Evolutionary conservation across 2,888 invertebrate genomes (phyloP), one percentile per base, ranked within the genome.

Genomic region (Selenia dentaria): DNA sequence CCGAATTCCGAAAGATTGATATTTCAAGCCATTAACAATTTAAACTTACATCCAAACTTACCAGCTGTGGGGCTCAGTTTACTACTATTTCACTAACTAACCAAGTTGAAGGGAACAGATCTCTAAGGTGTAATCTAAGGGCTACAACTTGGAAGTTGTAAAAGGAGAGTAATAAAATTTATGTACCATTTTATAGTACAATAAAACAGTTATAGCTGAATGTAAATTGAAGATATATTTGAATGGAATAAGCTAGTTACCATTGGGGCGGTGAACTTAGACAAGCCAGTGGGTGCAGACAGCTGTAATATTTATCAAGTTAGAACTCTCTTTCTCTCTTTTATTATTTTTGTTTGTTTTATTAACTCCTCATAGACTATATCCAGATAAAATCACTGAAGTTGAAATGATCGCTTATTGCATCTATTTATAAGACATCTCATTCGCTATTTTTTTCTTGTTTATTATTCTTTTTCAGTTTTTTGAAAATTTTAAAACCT

Each of bases 121-220:
- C 41, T 42, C 47, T 2, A 18, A 37, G 41, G 47, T 38, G 32
- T 34, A 42, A 42, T 46, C 26, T 9, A 33, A 18, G 22, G 37
- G 40, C 41, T 29, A 57, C 59, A 62, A 59, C 50, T 53, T 54
- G 11, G 32, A 25, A 25, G 47, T 27, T 41, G 47, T 47, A 47
- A 47, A 47, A 37, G 28, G 22, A 25, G 26, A 18, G 39, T 60
- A 57, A 63, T 73, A 72, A 71, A 72, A 69, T 73, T 72, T 69
- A 70, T 56, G 61, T 42, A 57, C 62, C 42, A 59, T 69, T 71
- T 73, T 66, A 73, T 59, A 56, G 51, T 36, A 3, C 42, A 57
- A 62, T 72, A 69, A 71, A 71, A 57, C 64, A 59, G 51, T 58
- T 63, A 63, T 59, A 55, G 60, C 51, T 45, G 31, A 64, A 64